Percentiles rank a stretch among this genome's conserved stretches.
phyloP scores from a whole-genome alignment of 1,140 invertebrate genomes.

The Asbolus verrucosus region DNA sequence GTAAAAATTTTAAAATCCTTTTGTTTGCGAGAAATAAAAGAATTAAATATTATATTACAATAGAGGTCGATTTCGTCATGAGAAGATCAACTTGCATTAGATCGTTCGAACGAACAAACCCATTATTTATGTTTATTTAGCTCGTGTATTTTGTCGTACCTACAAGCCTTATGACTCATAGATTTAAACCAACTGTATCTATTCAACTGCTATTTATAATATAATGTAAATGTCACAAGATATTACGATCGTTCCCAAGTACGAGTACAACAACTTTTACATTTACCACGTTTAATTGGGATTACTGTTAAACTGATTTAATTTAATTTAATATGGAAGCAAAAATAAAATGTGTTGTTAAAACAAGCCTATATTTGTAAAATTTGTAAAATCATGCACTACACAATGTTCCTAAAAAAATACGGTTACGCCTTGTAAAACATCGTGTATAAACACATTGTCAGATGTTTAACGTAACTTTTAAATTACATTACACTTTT shows the following conservation, averaged over 20 bases:
- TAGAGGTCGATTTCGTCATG: not conserved
- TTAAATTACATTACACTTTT: too few relatives aligned
- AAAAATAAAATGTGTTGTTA: too few relatives aligned
- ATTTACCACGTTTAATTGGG: constrained; percentile 24
- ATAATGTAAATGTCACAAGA: constrained; percentile 45
- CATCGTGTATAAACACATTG: too few relatives aligned
- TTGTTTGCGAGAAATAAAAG: not conserved
- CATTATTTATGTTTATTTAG: constrained; percentile 20
- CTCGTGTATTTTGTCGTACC: constrained; percentile 30
- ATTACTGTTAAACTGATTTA: too few relatives aligned
- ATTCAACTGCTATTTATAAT: constrained; percentile 45
- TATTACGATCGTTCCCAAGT: constrained; percentile 32
- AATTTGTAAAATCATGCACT: too few relatives aligned
- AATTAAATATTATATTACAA: not conserved
- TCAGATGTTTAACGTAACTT: too few relatives aligned
- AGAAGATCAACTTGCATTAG: not conserved
- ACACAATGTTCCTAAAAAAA: too few relatives aligned
- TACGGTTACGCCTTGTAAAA: too few relatives aligned
- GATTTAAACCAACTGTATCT: constrained; percentile 45
- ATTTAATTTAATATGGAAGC: too few relatives aligned
- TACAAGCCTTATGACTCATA: constrained; percentile 45
- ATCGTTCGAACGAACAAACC: constrained; percentile 15
- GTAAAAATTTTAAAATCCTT: not conserved
- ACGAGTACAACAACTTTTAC: constrained; percentile 30
- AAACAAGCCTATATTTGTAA: too few relatives aligned